phyloP scores from a whole-genome alignment of 1,140 invertebrate genomes.

The Orchesella cincta region DNA sequence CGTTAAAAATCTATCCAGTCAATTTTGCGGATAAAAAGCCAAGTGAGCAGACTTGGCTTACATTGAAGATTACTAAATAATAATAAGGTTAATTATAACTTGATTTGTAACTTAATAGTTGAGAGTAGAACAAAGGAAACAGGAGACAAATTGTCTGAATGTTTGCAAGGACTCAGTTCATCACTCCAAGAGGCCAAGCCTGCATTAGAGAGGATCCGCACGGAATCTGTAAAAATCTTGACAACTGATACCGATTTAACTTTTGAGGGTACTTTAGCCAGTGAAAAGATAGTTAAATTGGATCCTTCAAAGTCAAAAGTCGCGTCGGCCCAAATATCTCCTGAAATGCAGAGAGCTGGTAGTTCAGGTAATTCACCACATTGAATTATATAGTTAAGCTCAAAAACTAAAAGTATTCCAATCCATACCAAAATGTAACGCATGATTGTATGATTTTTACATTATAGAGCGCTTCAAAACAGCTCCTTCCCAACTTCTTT shows the following conservation, averaged over 20 bases:
- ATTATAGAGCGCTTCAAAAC: not conserved
- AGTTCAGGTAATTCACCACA: not conserved
- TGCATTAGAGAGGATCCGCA: not conserved
- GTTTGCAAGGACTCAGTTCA: not conserved
- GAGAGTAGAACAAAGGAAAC: not conserved
- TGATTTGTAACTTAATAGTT: not conserved
- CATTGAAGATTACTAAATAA: not conserved
- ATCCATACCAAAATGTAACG: too few species aligned
- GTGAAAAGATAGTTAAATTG: not conserved
- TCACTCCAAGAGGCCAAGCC: slow-evolving; percentile 1
- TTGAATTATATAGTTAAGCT: not conserved
- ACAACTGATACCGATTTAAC: not conserved
- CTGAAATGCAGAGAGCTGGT: not conserved
- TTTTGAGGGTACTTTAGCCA: slow-evolving; percentile 15
- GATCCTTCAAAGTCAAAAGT: not conserved
- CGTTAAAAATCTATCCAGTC: slow-evolving; percentile 14
- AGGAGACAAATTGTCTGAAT: not conserved
- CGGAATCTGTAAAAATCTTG: not conserved
- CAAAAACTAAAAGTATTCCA: too few species aligned
- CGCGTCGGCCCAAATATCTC: not conserved
- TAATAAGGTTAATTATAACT: not conserved
- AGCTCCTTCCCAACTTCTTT: not conserved
- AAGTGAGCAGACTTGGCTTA: too few species aligned
- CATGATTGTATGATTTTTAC: too few species aligned
- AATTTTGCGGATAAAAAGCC: slow-evolving; percentile 1